Base-by-base conservation (phyloP, 2,113 vertebrate species). In the Cottus gobio region DNA sequence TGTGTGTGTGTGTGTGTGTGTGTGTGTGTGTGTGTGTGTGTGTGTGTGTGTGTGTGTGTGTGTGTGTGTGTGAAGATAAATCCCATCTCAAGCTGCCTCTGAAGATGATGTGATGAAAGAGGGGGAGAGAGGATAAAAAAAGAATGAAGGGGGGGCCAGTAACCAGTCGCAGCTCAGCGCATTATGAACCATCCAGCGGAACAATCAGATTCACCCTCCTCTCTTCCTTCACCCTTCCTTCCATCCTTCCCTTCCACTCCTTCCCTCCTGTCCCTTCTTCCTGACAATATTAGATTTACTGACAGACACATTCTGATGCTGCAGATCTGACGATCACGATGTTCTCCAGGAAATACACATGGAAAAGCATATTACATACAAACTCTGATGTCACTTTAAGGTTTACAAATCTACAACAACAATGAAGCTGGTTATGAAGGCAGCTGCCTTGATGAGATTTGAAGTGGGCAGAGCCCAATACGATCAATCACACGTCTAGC, bases 61-160 rank as follows among this genome's bases (percentile, higher is more conserved):
- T 24, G 67, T 52, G 42, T 39, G 73, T 30, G 57, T n/a, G 24
- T 1, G 75, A 85, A 79, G 91, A 93, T 91, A 91, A 92, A 92
- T 93, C 91, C 89, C 87, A 89, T 92, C 89, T 92, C 83, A 87
- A 88, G 91, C 88, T 93, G 82, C 86, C 85, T 90, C 88, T 88
- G 89, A 89, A 92, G 92, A 93, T 87, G 92, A 93, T 90, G 92
- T 68, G 91, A 93, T 91, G 92, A 94, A 87, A 88, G 89, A 85
- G 87, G 89, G 87, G 76, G 82, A 91, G 87, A 84, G 86, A 82
- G 87, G 85, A 91, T 87, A 89, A 89, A 90, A 85, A 90, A 80
- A 79, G 80, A 89, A 86, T 82, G 74, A 82, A 78, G 48, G 81
- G 89, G 56, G 81, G 57, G 84, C 2, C 71, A 88, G 87, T 76